Evolutionary conservation across 2,113 vertebrate genomes (phyloP).

Genomic region (Ariopsis seemanni): DNA sequence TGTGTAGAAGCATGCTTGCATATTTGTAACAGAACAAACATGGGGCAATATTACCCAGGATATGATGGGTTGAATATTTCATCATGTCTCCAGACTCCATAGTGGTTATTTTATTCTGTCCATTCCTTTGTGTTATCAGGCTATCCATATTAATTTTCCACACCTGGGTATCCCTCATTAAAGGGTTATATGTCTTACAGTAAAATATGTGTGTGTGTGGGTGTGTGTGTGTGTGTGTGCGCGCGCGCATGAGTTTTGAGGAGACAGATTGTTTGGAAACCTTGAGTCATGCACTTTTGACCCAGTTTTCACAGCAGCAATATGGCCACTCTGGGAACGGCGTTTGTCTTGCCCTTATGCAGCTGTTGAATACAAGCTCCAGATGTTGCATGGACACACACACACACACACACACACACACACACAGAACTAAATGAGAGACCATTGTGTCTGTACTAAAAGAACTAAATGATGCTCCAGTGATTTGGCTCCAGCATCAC

Average conservation of each 20-base stretch:
- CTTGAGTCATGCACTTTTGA: slow-evolving; percentile 32
- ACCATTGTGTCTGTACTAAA: slow-evolving; percentile 16
- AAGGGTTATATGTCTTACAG: slow-evolving; percentile 29
- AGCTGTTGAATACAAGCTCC: slow-evolving; percentile 24
- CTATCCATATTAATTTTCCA: slow-evolving; percentile 32
- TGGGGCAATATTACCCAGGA: background rate
- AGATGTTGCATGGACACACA: background rate
- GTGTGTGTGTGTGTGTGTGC: background rate
- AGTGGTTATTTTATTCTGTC: background rate
- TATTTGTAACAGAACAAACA: background rate
- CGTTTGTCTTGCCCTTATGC: slow-evolving; percentile 7
- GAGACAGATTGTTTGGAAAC: slow-evolving; percentile 45
- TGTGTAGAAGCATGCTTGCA: background rate
- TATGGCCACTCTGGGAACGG: slow-evolving; percentile 20
- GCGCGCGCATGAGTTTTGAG: background rate
- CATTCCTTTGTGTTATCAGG: background rate
- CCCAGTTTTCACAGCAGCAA: slow-evolving; percentile 18
- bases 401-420: slow-evolving; percentile 27
- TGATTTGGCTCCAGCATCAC: background rate
- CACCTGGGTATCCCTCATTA: slow-evolving; percentile 17
- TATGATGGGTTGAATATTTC: background rate
- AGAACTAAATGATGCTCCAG: slow-evolving; percentile 4
- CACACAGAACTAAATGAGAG: slow-evolving; percentile 1
- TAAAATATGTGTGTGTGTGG: background rate
- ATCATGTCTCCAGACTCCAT: background rate